Evolutionary conservation across 2,797 vertebrate genomes (phyloP).

Genomic region (Chromis chromis): DNA sequence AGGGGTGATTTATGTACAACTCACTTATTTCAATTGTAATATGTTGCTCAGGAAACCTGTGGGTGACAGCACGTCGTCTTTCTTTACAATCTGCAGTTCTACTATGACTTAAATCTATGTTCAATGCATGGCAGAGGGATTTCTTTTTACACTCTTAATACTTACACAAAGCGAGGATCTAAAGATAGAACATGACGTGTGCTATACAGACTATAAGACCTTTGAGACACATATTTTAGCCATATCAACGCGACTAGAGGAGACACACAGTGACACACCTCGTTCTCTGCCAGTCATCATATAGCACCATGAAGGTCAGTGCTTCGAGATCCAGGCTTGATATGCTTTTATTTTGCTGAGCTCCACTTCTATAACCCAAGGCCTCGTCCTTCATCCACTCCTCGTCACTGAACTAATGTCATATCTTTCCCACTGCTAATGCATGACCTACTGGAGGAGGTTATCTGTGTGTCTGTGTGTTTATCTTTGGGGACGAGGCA

Average conservation of each 20-base stretch:
- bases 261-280: not conserved
- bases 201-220: not conserved
- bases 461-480: slow-evolving; percentile 10
- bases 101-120: no score
- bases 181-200: not conserved
- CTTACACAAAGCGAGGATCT: not conserved
- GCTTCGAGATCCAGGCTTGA: slow-evolving; percentile 7
- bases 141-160: not conserved
- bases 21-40: no score
- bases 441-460: slow-evolving; percentile 10
- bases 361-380: slow-evolving; percentile 7
- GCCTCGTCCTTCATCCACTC: slow-evolving; percentile 6
- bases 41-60: no score
- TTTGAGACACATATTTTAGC: not conserved
- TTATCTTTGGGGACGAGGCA: slow-evolving; percentile 24
- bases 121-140: not conserved
- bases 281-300: not conserved
- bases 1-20: no score
- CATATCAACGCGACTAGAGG: not conserved
- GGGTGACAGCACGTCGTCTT: no score
- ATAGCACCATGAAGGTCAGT: slow-evolving; percentile 34
- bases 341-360: slow-evolving; percentile 24
- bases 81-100: no score
- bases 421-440: slow-evolving; percentile 8
- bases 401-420: slow-evolving; percentile 15